Evolutionary conservation across 2,113 vertebrate genomes (phyloP).

Genomic region (Scalopus aquaticus): DNA sequence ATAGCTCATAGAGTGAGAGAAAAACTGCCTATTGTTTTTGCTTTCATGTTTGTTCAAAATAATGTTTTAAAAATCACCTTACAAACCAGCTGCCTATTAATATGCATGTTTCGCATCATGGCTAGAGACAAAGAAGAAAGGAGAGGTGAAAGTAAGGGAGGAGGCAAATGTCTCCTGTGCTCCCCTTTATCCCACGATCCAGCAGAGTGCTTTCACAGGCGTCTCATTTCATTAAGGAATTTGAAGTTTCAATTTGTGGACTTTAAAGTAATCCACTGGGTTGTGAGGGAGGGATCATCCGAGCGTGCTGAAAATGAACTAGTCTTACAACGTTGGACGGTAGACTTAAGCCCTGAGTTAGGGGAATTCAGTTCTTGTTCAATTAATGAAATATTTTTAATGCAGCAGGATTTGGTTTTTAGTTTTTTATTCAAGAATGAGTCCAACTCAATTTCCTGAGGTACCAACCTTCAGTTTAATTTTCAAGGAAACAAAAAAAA

Average conservation of each 20-base stretch:
- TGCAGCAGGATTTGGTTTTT: background rate
- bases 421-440: conserved; percentile 38
- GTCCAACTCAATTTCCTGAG: conserved; percentile 16
- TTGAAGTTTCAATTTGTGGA: background rate
- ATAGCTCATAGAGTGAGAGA: conserved; percentile 36
- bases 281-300: background rate
- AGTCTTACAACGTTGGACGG: background rate
- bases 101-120: background rate
- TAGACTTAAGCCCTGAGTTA: background rate
- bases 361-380: background rate
- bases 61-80: background rate
- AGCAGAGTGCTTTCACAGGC: background rate
- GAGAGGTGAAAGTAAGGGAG: background rate
- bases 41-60: conserved; percentile 14
- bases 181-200: background rate
- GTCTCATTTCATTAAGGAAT: conserved; percentile 4
- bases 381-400: conserved; percentile 45
- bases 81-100: background rate
- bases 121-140: background rate
- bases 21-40: conserved; percentile 9
- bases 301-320: background rate
- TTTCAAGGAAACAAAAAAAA: background rate
- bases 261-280: background rate
- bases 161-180: background rate
- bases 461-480: background rate